These are phyloP conservation scores for Druon quercuslanigerum DNA, from an alignment of 1,140 invertebrate genomes.

Conservation along the genomic window DNA sequence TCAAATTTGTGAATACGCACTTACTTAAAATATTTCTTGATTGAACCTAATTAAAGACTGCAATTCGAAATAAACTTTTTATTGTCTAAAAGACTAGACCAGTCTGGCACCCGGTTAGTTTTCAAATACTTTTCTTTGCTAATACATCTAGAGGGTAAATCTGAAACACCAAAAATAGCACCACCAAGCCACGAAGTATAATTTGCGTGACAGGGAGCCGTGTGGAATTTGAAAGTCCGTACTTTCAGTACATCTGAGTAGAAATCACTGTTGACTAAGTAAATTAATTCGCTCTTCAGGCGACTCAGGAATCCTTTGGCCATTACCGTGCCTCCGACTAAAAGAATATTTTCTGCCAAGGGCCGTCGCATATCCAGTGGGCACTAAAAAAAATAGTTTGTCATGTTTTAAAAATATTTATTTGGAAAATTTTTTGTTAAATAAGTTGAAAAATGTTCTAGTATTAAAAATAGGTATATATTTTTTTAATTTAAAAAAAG, in stretches of 20 bases:
- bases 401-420: neutral
- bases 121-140: slow-evolving; percentile 86
- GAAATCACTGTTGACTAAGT: slow-evolving; percentile 78
- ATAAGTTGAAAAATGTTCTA: neutral
- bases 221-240: slow-evolving; percentile 86
- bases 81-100: slow-evolving; percentile 85
- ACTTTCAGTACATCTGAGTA: slow-evolving; percentile 82
- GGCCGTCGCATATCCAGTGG: slow-evolving; percentile 84
- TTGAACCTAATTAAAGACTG: slow-evolving; percentile 33
- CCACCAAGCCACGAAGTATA: slow-evolving; percentile 91
- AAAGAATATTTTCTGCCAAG: slow-evolving; percentile 87
- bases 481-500: no score
- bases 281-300: slow-evolving; percentile 84
- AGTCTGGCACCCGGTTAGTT: slow-evolving; percentile 85
- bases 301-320: slow-evolving; percentile 86
- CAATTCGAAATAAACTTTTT: slow-evolving; percentile 55
- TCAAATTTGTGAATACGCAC: no score
- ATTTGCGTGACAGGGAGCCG: slow-evolving; percentile 87
- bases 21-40: no score
- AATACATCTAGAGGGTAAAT: slow-evolving; percentile 84
- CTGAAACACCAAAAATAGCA: slow-evolving; percentile 89
- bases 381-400: slow-evolving; percentile 76
- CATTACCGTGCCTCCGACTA: slow-evolving; percentile 91
- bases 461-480: no score
- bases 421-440: neutral